A percentile compares a stretch with the other conserved stretches of the same genome.
Conservation (phyloP, 2,888 invertebrate species). For the Papilio gigon region DNA sequence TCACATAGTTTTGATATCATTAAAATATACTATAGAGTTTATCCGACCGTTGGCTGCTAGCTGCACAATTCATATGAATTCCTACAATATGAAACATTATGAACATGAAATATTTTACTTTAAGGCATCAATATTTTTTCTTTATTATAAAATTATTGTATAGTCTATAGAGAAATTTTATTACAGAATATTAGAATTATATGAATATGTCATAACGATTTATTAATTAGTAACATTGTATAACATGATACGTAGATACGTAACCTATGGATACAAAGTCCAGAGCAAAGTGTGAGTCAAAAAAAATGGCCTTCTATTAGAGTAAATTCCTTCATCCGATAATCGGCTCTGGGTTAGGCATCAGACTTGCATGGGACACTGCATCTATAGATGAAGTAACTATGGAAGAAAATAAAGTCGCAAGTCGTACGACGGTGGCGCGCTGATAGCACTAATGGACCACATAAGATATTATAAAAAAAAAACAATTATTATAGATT, state of each 20-base stretch:
- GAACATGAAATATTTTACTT: background rate
- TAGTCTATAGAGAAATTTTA: conserved; percentile 1
- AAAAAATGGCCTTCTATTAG: too few species aligned
- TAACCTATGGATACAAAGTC: too few species aligned
- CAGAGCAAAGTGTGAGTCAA: too few species aligned
- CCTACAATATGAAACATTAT: background rate
- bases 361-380: too few species aligned
- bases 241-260: background rate
- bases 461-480: conserved; percentile 72
- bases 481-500: conserved; percentile 55
- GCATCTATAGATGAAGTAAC: too few species aligned
- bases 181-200: background rate
- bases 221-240: background rate
- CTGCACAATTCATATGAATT: background rate
- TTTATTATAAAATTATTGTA: conserved; percentile 5
- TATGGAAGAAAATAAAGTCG: too few species aligned
- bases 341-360: too few species aligned
- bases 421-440: conserved; percentile 50
- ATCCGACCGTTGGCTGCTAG: background rate
- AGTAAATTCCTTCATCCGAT: too few species aligned
- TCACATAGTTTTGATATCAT: background rate
- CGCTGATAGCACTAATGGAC: conserved; percentile 69
- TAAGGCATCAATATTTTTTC: background rate
- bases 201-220: too few species aligned
- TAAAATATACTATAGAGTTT: background rate